phyloP scores from a whole-genome alignment of 2,113 vertebrate species.

The Anarrhichthys ocellatus region DNA sequence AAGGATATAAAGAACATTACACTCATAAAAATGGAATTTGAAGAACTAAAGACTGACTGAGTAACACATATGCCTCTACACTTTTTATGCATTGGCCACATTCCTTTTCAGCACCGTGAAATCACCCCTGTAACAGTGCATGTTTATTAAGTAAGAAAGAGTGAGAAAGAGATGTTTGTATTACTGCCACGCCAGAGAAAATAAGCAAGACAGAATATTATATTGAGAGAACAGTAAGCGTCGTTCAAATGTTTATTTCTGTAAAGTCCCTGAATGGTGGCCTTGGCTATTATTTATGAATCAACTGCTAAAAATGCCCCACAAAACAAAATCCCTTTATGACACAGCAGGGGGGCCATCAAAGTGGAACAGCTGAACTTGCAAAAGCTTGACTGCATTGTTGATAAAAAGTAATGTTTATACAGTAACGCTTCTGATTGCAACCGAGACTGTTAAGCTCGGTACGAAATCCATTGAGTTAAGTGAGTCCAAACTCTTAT shows the following conservation, averaged over 20 bases:
- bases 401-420: conserved; percentile 22
- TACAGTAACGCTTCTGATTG: neutral
- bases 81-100: conserved; percentile 13
- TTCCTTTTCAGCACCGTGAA: neutral
- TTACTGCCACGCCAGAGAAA: conserved; percentile 26
- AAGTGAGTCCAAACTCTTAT: neutral
- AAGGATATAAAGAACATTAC: neutral
- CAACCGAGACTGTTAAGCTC: neutral
- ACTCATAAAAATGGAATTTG: conserved; percentile 9
- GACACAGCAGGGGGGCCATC: conserved; percentile 22
- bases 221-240: conserved; percentile 38
- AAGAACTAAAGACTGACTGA: neutral
- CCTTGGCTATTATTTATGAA: conserved; percentile 56
- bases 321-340: conserved; percentile 26
- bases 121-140: conserved; percentile 16
- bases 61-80: neutral
- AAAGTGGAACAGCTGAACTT: conserved; percentile 39
- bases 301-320: conserved; percentile 53
- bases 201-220: conserved; percentile 43
- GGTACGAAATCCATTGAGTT: neutral
- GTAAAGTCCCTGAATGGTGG: conserved; percentile 16
- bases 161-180: neutral
- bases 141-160: conserved; percentile 12
- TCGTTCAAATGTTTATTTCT: conserved; percentile 56
- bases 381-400: conserved; percentile 13